Evolutionary conservation across 1,140 invertebrate genomes (phyloP).

Genomic region (Penaeus japonicus): DNA sequence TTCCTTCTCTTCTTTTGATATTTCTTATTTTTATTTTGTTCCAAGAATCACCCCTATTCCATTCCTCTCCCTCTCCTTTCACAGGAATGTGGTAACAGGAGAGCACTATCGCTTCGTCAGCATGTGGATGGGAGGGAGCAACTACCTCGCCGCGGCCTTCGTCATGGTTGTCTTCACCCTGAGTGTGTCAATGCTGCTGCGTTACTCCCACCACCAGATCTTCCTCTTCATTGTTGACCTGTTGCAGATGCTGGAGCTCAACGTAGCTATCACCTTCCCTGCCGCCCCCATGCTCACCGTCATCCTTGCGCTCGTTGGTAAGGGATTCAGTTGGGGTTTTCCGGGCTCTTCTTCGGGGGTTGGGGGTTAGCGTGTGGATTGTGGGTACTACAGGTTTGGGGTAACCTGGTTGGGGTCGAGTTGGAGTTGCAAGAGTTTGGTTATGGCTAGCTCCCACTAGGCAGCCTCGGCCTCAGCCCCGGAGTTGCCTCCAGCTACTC

Average conservation of each 20-base stretch:
- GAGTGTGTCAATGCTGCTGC: slow-evolving; percentile 95
- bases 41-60: no score
- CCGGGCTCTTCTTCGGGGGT: no score
- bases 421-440: no score
- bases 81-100: slow-evolving; percentile 95
- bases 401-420: no score
- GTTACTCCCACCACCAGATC: slow-evolving; percentile 99
- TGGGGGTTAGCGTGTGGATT: no score
- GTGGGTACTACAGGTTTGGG: no score
- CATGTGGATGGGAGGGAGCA: slow-evolving; percentile 92
- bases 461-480: no score
- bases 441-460: no score
- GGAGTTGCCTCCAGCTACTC: no score
- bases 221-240: slow-evolving; percentile 98
- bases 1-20: no score
- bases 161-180: slow-evolving; percentile 99
- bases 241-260: slow-evolving; percentile 94
- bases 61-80: background rate
- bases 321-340: slow-evolving; percentile 66
- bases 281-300: slow-evolving; percentile 95
- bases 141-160: slow-evolving; percentile 92
- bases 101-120: slow-evolving; percentile 98
- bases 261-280: slow-evolving; percentile 92
- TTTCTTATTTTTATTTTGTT: no score
- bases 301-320: slow-evolving; percentile 96